Conservation (phyloP, 2,888 invertebrate species). For the Heliconius ismenius region DNA sequence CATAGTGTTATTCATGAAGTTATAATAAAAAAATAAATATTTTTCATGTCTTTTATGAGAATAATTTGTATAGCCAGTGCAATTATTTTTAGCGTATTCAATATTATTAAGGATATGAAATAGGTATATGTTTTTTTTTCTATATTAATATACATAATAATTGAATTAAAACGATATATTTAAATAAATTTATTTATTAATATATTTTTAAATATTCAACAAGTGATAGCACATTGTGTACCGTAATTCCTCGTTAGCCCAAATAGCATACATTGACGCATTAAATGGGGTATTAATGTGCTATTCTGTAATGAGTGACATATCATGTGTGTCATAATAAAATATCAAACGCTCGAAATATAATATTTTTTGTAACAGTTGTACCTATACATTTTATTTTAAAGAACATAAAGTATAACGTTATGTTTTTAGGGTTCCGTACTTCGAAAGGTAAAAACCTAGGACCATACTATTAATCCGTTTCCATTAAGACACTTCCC, state of each 20-base stretch:
- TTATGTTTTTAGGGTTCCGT: not conserved
- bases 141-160: too few relatives aligned
- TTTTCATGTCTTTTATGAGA: not conserved
- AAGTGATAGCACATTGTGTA: too few relatives aligned
- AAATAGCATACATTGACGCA: not conserved
- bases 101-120: not conserved
- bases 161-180: too few relatives aligned
- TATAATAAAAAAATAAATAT: conserved; percentile 21
- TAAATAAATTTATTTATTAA: too few relatives aligned
- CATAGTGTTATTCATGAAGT: conserved; percentile 17
- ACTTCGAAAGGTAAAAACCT: too few relatives aligned
- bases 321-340: conserved; percentile 54
- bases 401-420: not conserved
- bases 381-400: not conserved
- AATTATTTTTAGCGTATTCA: conserved; percentile 18
- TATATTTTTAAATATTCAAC: too few relatives aligned
- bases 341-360: not conserved
- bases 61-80: conserved; percentile 6
- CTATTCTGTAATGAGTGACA: conserved; percentile 50
- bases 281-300: conserved; percentile 20
- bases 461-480: too few relatives aligned
- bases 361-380: too few relatives aligned
- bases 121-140: not conserved
- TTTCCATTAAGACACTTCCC: too few relatives aligned
- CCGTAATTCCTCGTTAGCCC: not conserved